Base-by-base conservation (phyloP, 2,113 vertebrate species). In the Etheostoma spectabile region DNA sequence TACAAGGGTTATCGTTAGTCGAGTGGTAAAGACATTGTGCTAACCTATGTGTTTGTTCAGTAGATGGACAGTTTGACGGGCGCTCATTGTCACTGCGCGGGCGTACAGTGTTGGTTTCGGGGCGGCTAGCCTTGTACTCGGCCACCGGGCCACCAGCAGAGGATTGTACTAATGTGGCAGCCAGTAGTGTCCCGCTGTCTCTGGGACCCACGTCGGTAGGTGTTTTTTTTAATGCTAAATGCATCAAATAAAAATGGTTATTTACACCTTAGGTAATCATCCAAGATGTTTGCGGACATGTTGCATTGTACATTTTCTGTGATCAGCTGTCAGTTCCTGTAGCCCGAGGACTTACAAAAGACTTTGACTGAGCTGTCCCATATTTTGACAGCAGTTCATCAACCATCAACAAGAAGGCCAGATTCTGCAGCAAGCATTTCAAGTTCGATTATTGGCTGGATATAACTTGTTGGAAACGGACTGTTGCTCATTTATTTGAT, bases 111-210 rank as follows among this genome's bases (percentile, higher is more conserved):
- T 81, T 80, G 90, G 90, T 88, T 90, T 90, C 88, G 84, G 94
- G 92, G 93, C 88, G 94, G 91, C 92, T 94, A 94, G 88, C 82
- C 75, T 74, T 56, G 74, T 19, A 60, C 79, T 92, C 93, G 93
- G 89, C 87, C 38, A 42, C 38, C 89, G 85, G 88, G 82, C 83
- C 66, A 82, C 87, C 89, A 91, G 88, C 81, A 53, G 77, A 79
- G 74, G 79, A 81, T 90, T 38, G 84, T 57, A 79, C 88, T 79
- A 75, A 93, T 92, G 93, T 88, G 89, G 85, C 89, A 88, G 78
- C 51, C 84, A 64, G 68, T 48, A 70, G 78, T 74, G 86, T 89
- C 88, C 88, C 89, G 49, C 86, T 82, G 75, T 84, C 51, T 86
- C 62, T 63, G 82, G 83, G 86, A 80, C 77, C 49, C 15, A 80